Percentiles rank a stretch among this genome's conserved stretches.
Conservation (phyloP, 2,888 invertebrate genomes). For the Aricia artaxerxes region DNA sequence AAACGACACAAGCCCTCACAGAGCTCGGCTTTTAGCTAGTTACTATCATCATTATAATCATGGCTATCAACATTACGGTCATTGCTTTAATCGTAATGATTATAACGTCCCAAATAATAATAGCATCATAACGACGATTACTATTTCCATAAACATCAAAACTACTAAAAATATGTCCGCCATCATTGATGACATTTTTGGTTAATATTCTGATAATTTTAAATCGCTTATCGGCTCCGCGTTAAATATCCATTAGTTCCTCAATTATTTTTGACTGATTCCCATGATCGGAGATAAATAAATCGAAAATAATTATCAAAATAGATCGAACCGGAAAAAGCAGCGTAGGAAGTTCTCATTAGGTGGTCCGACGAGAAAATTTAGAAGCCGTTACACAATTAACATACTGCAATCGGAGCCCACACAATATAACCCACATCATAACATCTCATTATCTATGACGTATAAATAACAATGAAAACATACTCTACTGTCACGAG, state of each 20-base stretch:
- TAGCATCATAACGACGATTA: neutral
- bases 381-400: constrained; percentile 28
- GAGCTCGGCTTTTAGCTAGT: too few relatives aligned
- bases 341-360: constrained; percentile 29
- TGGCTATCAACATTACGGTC: neutral
- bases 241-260: neutral
- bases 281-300: neutral
- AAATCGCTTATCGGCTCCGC: neutral
- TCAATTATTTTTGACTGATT: constrained; percentile 8
- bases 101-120: neutral
- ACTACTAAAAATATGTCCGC: neutral
- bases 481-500: neutral
- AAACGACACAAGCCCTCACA: too few relatives aligned
- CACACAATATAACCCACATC: constrained; percentile 19
- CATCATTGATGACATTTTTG: neutral
- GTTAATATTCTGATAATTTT: neutral
- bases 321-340: constrained; percentile 15
- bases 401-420: constrained; percentile 27
- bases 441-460: constrained; percentile 14
- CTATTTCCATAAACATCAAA: neutral
- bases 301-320: constrained; percentile 11
- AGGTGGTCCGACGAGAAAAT: constrained; percentile 23
- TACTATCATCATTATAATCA: neutral
- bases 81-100: neutral
- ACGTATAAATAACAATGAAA: constrained; percentile 3